Base-by-base conservation (phyloP, 2,888 invertebrate species). In the Drosophila algonquin region DNA sequence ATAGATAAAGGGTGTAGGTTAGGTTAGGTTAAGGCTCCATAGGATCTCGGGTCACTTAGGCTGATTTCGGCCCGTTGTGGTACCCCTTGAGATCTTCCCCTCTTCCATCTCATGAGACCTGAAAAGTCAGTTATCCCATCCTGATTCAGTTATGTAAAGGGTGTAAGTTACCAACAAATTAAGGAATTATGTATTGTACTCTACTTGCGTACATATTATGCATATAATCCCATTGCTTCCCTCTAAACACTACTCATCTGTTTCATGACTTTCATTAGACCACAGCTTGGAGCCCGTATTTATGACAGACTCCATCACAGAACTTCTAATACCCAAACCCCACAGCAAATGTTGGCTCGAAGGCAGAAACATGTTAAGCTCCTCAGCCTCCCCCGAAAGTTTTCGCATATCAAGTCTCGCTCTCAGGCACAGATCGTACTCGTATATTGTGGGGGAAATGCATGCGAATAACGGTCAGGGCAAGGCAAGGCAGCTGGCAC, bases 341-440 rank as follows among this genome's bases (percentile, higher is more conserved):
- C 12, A 56, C 45, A 63, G 24, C 56, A 63, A 63, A 27, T 45
- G 16, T 5, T 14, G 8, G 5, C 48, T 55, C 24, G 1, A n/a
- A 9, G 56, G 64, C 45, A 9, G 32, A 27, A 51, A 27, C 12
- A 51, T 67, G 67, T 63, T 52, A 27, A 47, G 35, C 52, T 61
- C 21, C 14, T 21, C 21, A 3, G 18, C 21, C 21, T 3, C 21
- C 0, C 21, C 24, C 24, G 32, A 63, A 63, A 46, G 61, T 35
- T 52, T 67, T 63, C 40, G 63, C 44, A 63, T 67, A 67, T 47
- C 55, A 63, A 46, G 48, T 18, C 44, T 21, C 18, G 30, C 18
- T 32, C 55, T 50, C 40, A 24, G 44, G 63, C 51, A 45, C 63
- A 52, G 32, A 32, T 54, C 21, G 24, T 40, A 14, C 53, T 1